Evolutionary conservation across 2,888 invertebrate species (phyloP).

Genomic region (Hemistola chrysoprasaria): DNA sequence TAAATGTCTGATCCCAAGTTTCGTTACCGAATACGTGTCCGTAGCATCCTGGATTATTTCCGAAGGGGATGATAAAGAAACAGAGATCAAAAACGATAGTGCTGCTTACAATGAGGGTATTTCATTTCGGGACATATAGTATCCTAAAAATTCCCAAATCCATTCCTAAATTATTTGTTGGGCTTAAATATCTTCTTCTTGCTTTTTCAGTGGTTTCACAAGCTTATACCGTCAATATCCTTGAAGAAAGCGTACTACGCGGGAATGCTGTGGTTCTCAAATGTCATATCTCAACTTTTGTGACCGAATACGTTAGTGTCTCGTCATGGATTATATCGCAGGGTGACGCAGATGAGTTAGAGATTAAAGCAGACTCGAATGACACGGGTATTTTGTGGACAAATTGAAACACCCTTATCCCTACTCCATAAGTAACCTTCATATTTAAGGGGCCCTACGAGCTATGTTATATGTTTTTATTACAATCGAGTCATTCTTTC

Average conservation of each 20-base stretch:
- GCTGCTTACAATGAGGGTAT: slow-evolving; percentile 52
- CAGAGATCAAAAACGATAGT: slow-evolving; percentile 60
- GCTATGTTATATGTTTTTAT: not conserved
- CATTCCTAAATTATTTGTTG: not conserved
- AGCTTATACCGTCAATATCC: slow-evolving; percentile 92
- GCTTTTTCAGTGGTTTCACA: slow-evolving; percentile 91
- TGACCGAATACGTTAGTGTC: slow-evolving; percentile 94
- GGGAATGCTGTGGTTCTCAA: slow-evolving; percentile 95
- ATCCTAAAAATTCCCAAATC: not conserved
- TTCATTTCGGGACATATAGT: not conserved
- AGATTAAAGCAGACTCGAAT: slow-evolving; percentile 69
- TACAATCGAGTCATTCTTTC: slow-evolving; percentile 57
- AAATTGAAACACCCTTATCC: slow-evolving; percentile 30
- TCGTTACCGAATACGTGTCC: slow-evolving; percentile 92
- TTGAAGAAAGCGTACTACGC: slow-evolving; percentile 95
- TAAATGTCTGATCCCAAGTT: slow-evolving; percentile 92
- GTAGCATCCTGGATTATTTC: slow-evolving; percentile 90
- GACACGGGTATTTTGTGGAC: slow-evolving; percentile 66
- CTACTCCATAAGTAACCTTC: slow-evolving; percentile 12
- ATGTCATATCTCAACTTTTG: slow-evolving; percentile 96
- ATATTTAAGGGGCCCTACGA: too few relatives aligned
- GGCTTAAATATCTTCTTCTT: slow-evolving; percentile 17
- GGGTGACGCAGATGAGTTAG: slow-evolving; percentile 72
- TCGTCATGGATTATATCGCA: slow-evolving; percentile 93
- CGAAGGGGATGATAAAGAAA: slow-evolving; percentile 70